Base-by-base conservation (phyloP, 2,888 invertebrate species). In the Sepiola atlantica region DNA sequence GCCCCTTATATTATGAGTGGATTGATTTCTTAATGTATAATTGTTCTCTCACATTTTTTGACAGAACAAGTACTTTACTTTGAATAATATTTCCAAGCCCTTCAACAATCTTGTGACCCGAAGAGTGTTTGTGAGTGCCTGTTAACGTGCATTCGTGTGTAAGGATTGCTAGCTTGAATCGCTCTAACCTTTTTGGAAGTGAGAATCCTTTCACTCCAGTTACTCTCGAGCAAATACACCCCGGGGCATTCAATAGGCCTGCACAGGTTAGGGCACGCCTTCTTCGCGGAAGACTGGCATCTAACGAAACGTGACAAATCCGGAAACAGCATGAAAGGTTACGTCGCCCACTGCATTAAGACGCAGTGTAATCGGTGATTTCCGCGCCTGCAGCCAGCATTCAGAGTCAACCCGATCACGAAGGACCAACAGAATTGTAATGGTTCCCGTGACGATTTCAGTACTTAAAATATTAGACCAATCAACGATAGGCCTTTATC, bases 241-340 rank as follows among this genome's bases (percentile, higher is more conserved):
- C 32, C 77, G 3, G 32, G 16, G n/a, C 77, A 77, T 77, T n/a
- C n/a, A 77, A 77, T 77, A 77, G 32, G n/a, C 77, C n/a, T n/a
- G n/a, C 77, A 77, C n/a, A n/a, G 77, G n/a, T n/a, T n/a, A 77
- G n/a, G 77, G n/a, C 32, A 77, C n/a, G 77, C 77, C 77, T 77
- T 77, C n/a, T 77, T 32, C 1, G 12, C n/a, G 45, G 45, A 2
- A 32, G 77, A 77, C n/a, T 77, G 77, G 32, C n/a, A 32, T 77
- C 21, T n/a, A 77, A 77, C 77, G 16, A 18, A n/a, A 32, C n/a
- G 77, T n/a, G n/a, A 77, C 77, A 77, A n/a, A 77, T 10, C 2
- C 77, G 77, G 77, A 77, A 77, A n/a, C 77, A n/a, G 14, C 77
- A 16, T 77, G 77, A 32, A 45, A n/a, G 77, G n/a, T 77, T 77